Conservation (phyloP, 2,797 vertebrate genomes). For the Macropodus opercularis region DNA sequence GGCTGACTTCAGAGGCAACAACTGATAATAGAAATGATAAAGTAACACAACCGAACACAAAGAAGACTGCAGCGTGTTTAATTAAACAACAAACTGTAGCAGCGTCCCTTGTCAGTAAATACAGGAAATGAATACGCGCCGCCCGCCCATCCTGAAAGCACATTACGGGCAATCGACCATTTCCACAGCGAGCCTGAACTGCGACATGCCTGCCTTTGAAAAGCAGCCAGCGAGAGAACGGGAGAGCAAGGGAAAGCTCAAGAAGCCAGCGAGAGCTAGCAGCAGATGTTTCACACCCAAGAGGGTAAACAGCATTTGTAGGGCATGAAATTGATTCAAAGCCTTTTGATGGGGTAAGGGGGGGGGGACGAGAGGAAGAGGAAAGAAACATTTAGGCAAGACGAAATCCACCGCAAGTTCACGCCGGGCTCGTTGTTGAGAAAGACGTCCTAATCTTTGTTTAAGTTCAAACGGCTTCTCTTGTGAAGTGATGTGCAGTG, state of each 20-base stretch:
- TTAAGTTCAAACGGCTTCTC: constrained; percentile 16
- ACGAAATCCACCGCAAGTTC: constrained; percentile 42
- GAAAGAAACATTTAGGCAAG: constrained; percentile 50
- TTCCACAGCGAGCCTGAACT: constrained; percentile 29
- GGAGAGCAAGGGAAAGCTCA: constrained; percentile 30
- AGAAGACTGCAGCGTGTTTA: constrained; percentile 20
- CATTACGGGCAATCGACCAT: constrained; percentile 49
- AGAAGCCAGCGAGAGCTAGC: constrained; percentile 51
- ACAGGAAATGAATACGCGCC: constrained; percentile 23
- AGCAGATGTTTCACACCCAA: constrained; percentile 77
- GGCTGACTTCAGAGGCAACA: constrained; percentile 25
- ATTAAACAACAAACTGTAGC: constrained; percentile 25
- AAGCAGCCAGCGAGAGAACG: neutral
- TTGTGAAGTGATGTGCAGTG: constrained; percentile 2
- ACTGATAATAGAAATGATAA: neutral
- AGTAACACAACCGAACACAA: constrained; percentile 9
- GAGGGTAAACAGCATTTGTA: constrained; percentile 80
- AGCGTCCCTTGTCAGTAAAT: constrained; percentile 15
- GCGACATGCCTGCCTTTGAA: constrained; percentile 39
- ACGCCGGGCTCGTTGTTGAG: constrained; percentile 51
- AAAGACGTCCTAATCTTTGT: constrained; percentile 20
- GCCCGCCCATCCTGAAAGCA: constrained; percentile 20
- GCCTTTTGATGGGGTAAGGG: constrained; percentile 69
- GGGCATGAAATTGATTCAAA: constrained; percentile 80
- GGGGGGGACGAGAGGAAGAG: constrained; percentile 31